phyloP scores from a whole-genome alignment of 2,797 vertebrate genomes.

The Coilia nasus region DNA sequence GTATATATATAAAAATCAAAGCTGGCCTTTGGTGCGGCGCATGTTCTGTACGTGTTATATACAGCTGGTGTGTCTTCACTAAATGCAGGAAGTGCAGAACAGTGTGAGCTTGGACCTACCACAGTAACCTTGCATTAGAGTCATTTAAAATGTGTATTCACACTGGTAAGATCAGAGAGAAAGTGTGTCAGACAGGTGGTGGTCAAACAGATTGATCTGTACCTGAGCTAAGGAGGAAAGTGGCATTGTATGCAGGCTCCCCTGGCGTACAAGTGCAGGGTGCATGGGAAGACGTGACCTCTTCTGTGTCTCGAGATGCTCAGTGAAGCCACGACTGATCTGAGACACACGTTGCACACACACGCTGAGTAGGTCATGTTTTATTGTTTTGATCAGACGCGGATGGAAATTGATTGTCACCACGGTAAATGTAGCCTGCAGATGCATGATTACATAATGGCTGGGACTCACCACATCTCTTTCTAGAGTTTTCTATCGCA shows the following conservation, averaged over 20 bases:
- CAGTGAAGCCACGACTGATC: neutral
- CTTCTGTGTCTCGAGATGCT: neutral
- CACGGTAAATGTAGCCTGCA: neutral
- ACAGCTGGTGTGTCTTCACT: neutral
- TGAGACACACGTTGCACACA: neutral
- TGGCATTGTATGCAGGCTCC: neutral
- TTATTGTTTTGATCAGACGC: constrained; percentile 3
- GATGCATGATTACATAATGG: neutral
- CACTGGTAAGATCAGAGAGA: neutral
- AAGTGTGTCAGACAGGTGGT: neutral
- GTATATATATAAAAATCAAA: too few species aligned
- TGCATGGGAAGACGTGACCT: neutral
- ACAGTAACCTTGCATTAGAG: neutral
- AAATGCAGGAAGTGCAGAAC: neutral
- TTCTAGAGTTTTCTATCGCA: neutral
- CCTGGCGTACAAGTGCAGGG: neutral
- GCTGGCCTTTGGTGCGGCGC: too few species aligned
- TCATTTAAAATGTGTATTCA: neutral
- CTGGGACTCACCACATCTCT: neutral
- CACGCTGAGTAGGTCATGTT: neutral
- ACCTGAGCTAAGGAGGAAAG: neutral
- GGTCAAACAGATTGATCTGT: neutral
- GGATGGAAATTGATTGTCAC: neutral
- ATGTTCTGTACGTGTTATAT: too few species aligned
- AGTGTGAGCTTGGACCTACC: neutral